These are phyloP conservation scores for Spodoptera frugiperda DNA, from an alignment of 1,140 invertebrate species.

Conservation along the genomic window DNA sequence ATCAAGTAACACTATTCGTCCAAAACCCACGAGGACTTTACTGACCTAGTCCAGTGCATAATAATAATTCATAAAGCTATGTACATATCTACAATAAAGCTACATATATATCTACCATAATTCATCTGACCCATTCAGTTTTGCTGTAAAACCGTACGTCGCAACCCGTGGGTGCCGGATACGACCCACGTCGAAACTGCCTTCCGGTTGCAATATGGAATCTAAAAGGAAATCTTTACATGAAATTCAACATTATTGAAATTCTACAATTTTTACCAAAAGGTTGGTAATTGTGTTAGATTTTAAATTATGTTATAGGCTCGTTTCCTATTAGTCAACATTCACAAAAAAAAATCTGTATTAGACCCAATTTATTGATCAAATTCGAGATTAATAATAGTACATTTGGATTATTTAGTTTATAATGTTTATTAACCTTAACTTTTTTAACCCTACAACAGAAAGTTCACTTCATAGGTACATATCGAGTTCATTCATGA, in stretches of 20 bases:
- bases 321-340: too few species aligned
- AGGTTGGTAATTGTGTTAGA: background rate
- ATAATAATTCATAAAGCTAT: constrained; percentile 10
- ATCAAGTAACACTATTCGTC: background rate
- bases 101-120: constrained; percentile 5
- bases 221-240: constrained; percentile 18
- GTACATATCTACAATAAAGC: background rate
- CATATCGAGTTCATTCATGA: constrained; percentile 11
- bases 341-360: too few species aligned
- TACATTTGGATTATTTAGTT: too few species aligned
- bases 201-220: constrained; percentile 35
- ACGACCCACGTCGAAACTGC: constrained; percentile 1
- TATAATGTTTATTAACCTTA: too few species aligned
- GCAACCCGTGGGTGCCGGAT: constrained; percentile 29
- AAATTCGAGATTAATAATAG: too few species aligned
- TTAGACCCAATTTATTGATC: too few species aligned
- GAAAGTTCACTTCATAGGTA: background rate
- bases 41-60: constrained; percentile 26
- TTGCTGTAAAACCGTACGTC: constrained; percentile 28
- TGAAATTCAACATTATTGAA: constrained; percentile 11
- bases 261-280: too few species aligned
- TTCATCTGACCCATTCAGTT: constrained; percentile 16
- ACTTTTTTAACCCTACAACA: background rate
- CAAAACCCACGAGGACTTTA: background rate
- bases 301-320: too few species aligned